These are phyloP conservation scores for Heterocephalus glaber DNA, from an alignment of 2,113 vertebrate species.

Conservation along the genomic window DNA sequence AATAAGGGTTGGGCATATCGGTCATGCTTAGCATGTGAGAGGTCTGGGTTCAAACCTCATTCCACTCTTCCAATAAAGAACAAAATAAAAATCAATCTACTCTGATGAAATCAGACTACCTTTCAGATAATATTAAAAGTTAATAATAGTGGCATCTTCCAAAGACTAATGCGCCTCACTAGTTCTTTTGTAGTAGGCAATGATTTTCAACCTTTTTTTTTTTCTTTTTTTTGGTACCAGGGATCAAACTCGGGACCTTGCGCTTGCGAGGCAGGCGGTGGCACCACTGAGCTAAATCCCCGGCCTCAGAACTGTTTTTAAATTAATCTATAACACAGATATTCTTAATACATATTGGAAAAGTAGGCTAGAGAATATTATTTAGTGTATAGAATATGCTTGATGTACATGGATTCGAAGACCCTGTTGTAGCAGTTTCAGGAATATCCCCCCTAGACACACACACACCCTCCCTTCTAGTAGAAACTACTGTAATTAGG, in stretches of 20 bases:
- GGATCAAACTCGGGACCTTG: no score
- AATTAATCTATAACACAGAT: conserved; percentile 42
- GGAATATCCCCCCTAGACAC: background rate
- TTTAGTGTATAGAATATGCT: background rate
- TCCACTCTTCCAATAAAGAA: background rate
- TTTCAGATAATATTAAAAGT: conserved; percentile 52
- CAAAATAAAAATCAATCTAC: background rate
- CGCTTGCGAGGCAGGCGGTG: no score
- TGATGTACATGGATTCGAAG: conserved; percentile 16
- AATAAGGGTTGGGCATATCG: background rate
- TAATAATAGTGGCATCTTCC: conserved; percentile 17
- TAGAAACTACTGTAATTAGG: conserved; percentile 1
- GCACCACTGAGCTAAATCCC: no score
- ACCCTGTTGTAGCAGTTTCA: conserved; percentile 1
- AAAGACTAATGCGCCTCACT: background rate
- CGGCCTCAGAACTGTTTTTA: conserved; percentile 45
- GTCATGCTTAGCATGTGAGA: background rate
- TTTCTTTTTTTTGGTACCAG: no score
- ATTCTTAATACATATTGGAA: background rate
- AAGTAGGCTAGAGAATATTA: conserved; percentile 25
- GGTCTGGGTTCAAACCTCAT: background rate
- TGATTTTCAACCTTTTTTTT: conserved; percentile 31
- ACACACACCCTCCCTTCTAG: background rate
- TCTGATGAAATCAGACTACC: conserved; percentile 39
- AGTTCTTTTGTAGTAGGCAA: background rate